These are phyloP conservation scores for Mormyrops attenuatus DNA, from an alignment of 2,797 vertebrate genomes.

Conservation along the genomic window DNA sequence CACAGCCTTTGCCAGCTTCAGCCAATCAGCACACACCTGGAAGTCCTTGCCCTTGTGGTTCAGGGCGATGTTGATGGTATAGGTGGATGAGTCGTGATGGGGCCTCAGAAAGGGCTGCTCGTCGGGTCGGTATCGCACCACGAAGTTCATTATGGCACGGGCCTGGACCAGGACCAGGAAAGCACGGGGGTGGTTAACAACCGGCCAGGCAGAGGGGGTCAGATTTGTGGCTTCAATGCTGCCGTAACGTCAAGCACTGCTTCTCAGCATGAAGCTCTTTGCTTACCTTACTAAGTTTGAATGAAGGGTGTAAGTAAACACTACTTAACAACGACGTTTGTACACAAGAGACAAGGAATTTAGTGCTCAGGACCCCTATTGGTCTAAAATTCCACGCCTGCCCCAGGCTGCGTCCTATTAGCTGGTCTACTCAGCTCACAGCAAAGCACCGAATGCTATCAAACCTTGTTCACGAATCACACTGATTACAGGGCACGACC, in stretches of 20 bases:
- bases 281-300: not conserved
- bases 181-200: not conserved
- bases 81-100: slow-evolving; percentile 83
- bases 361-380: not conserved
- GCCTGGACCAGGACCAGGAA: slow-evolving; percentile 49
- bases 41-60: slow-evolving; percentile 74
- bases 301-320: not conserved
- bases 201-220: not conserved
- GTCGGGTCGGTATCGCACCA: slow-evolving; percentile 81
- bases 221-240: not conserved
- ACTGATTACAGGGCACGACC: not conserved
- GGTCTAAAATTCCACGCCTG: not conserved
- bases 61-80: slow-evolving; percentile 80
- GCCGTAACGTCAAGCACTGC: not conserved
- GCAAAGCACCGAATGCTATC: not conserved
- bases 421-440: not conserved
- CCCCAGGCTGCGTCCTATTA: not conserved
- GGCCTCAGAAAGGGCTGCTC: slow-evolving; percentile 78
- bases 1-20: not conserved
- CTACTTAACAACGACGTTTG: not conserved
- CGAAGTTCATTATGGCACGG: slow-evolving; percentile 82
- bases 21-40: slow-evolving; percentile 54
- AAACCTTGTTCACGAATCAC: not conserved
- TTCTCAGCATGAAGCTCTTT: not conserved
- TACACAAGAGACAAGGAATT: not conserved